Conservation (phyloP, 2,113 vertebrate genomes). For the Phasianus colchicus region DNA sequence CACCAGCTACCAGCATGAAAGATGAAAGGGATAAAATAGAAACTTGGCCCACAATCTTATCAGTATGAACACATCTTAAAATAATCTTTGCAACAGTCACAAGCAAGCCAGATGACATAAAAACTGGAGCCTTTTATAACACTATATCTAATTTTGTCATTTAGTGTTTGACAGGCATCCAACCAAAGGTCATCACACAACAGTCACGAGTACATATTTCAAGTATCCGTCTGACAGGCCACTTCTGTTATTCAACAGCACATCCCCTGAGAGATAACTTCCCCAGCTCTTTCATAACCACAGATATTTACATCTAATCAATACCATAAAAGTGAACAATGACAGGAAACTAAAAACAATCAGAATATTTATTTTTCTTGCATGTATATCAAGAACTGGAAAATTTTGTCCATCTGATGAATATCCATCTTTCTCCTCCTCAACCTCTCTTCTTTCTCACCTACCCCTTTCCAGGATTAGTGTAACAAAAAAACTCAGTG, state of each 20-base stretch:
- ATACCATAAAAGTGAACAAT: background rate
- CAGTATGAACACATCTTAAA: background rate
- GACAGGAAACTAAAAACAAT: background rate
- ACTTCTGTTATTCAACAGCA: background rate
- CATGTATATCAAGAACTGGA: background rate
- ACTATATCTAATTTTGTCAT: fast-evolving
- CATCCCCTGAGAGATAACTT: background rate
- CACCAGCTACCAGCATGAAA: background rate
- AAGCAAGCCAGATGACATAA: background rate
- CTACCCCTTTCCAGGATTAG: fast-evolving
- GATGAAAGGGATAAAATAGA: background rate
- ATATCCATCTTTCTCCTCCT: background rate
- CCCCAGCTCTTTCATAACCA: background rate
- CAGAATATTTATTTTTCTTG: background rate
- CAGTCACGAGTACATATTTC: background rate
- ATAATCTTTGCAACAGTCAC: background rate
- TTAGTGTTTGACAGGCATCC: background rate
- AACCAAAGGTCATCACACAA: background rate
- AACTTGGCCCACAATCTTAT: background rate
- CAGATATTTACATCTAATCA: background rate
- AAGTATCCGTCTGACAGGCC: background rate
- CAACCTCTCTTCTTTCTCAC: background rate
- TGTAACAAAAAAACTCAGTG: background rate
- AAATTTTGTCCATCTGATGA: background rate
- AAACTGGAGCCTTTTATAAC: background rate